A percentile compares a stretch with the other conserved stretches of the same genome.
Evolutionary conservation across 2,888 invertebrate genomes (phyloP).

Genomic region (Meteorus colon): DNA sequence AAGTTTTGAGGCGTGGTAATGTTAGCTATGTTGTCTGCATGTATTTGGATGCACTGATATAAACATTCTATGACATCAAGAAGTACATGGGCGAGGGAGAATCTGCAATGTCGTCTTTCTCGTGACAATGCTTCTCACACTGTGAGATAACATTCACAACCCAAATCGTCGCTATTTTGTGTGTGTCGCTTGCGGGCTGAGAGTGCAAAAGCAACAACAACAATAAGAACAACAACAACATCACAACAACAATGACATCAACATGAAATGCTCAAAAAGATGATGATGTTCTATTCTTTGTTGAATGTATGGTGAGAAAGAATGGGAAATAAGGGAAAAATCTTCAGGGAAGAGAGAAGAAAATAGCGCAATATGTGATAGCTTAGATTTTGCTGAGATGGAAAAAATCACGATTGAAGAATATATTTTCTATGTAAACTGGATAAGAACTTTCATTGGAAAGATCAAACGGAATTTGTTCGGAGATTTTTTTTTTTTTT

Average conservation of each 20-base stretch:
- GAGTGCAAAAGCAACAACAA: background rate
- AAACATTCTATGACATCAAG: slow-evolving; percentile 3
- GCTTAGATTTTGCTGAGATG: too few species aligned
- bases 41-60: background rate
- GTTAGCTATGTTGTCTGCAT: background rate
- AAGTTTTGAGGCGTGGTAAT: background rate
- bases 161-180: slow-evolving; percentile 6
- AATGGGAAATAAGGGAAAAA: background rate
- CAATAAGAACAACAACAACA: background rate
- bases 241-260: background rate
- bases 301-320: background rate
- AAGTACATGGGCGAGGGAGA: background rate
- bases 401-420: too few species aligned
- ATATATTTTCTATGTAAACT: too few species aligned
- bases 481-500: too few species aligned
- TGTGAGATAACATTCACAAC: slow-evolving; percentile 5
- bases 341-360: background rate
- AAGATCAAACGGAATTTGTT: too few species aligned
- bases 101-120: background rate
- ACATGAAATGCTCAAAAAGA: background rate
- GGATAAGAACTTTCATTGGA: too few species aligned
- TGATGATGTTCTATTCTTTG: background rate
- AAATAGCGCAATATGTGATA: background rate
- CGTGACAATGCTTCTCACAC: background rate
- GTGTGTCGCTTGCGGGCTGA: background rate